phyloP scores from a whole-genome alignment of 64 coral and sea anemone species.

The Orbicella faveolata region DNA sequence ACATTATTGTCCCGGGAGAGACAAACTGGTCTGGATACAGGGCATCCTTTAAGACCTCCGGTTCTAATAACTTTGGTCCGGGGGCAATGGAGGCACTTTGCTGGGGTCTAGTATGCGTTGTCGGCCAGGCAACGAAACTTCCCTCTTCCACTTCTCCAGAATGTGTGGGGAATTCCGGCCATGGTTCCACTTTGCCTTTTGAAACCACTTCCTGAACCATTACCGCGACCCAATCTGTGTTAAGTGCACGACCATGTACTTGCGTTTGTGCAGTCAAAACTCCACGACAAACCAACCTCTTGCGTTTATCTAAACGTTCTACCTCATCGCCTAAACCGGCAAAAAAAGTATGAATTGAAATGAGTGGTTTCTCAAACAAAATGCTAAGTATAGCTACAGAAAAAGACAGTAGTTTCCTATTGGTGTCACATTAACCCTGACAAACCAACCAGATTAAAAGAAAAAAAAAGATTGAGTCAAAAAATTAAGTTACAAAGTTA shows the following conservation, averaged over 20 bases:
- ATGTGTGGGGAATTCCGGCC: slow-evolving; percentile 54
- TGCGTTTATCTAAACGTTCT: not conserved
- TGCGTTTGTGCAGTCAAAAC: not conserved
- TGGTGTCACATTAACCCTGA: not conserved
- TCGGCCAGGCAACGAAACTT: slow-evolving; percentile 41
- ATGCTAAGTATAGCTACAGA: not conserved
- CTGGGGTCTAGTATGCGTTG: not conserved
- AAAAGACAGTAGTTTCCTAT: not conserved
- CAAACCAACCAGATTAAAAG: not conserved
- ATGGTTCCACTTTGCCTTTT: slow-evolving; percentile 12
- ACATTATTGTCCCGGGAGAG: not conserved
- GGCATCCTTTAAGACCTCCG: not conserved
- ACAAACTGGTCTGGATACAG: not conserved
- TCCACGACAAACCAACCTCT: not conserved
- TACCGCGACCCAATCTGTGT: slow-evolving; percentile 29
- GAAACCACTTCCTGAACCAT: not conserved
- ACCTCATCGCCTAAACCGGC: not conserved
- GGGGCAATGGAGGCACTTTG: not conserved
- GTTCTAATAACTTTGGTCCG: not conserved
- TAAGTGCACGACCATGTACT: slow-evolving; percentile 20
- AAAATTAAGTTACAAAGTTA: not conserved
- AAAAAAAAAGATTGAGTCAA: not conserved
- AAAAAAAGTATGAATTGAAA: not conserved
- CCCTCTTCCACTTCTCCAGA: slow-evolving; percentile 52
- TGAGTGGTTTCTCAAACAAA: not conserved